Base-by-base conservation (phyloP, 2,113 vertebrate species). In the Archilochus colubris region DNA sequence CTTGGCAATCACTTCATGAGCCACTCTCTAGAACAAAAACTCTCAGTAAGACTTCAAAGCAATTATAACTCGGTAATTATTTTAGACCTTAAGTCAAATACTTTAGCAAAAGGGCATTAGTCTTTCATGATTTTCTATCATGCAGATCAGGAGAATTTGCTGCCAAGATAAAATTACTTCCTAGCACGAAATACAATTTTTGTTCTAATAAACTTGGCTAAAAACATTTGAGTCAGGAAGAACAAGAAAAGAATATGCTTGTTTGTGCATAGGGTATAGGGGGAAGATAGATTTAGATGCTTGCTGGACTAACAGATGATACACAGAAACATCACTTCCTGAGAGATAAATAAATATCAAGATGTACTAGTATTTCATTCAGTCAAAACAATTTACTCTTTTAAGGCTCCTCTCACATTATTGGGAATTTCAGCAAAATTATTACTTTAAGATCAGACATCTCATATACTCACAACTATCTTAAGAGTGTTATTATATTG, bases 241-340 rank as follows among this genome's bases (percentile, higher is more conserved):
- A 61, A 59, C 4, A 28, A 88, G 81, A 53, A 80, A 48, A 33
- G 4, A 86, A 87, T 86, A 50, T 24, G 53, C 50, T 23, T 1
- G 0, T 22, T 73, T 74, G 43, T 23, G 20, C 66, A 51, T 59
- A n/a, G 0, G 4, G 33, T 70, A 0, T 48, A 14, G 92, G 9
- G 8, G 11, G 10, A 12, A 87, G 53, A 91, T 6, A n/a, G 13
- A 72, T 68, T 67, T 51, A 84, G 36, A 61, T 12, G 69, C 31
- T 4, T 46, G n/a, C 76, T 25, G 38, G 55, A 76, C 62, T 74
- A 94, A 86, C 6, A 64, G 33, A 78, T 50, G 31, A 82, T 2
- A 62, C 46, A 66, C 2, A 89, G 46, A 78, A 82, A 53, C n/a
- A 63, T 74, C 17, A 48, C 16, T 53, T 81, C 64, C 48, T 50